Evolutionary conservation across 2,113 vertebrate species (phyloP), one percentile per base, ranked within the genome.

Genomic region (Rutilus rutilus): DNA sequence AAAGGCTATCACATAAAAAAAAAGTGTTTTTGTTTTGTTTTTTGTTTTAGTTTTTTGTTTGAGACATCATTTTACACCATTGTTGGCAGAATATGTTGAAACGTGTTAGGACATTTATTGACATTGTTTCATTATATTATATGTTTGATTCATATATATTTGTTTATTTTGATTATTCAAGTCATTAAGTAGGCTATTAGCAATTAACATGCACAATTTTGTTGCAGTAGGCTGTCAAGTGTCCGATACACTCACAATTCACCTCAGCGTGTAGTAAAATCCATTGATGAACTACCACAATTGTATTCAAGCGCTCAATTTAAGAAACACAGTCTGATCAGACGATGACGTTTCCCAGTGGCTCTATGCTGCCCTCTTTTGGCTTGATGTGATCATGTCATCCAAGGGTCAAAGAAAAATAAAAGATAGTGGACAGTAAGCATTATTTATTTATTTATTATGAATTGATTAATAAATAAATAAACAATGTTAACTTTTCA

Each of bases 331-430:
- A 23, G 62, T 15, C 42, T n/a, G 62, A 82, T n/a, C 59, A 30
- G n/a, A 33, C 42, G 62, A 67, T 82, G 25, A 82, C 80, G 42
- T 6, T 74, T 21, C 82, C 64, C 36, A 87, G 90, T 87, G 93
- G 93, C 92, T 78, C 92, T 90, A 94, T 92, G 94, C 94, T 95
- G 94, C 94, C 94, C 94, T 93, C 95, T 95, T 92, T 94, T 93
- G 95, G 93, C 86, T 76, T 45, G 86, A 27, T 86, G 33, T 74
- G 76, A 77, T 87, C 52, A 89, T 84, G 71, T 76, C 78, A 45
- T 33, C 5, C n/a, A 19, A 12, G 36, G 19, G 50, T 69, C 78
- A 86, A 27, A 30, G 27, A 52, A 54, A 77, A 8, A 76, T 23
- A 39, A 39, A 23, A 39, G 33, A 69, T 36, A 21, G 8, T 69